Base-by-base conservation (phyloP, 1,140 invertebrate species). In the Littorina saxatilis region DNA sequence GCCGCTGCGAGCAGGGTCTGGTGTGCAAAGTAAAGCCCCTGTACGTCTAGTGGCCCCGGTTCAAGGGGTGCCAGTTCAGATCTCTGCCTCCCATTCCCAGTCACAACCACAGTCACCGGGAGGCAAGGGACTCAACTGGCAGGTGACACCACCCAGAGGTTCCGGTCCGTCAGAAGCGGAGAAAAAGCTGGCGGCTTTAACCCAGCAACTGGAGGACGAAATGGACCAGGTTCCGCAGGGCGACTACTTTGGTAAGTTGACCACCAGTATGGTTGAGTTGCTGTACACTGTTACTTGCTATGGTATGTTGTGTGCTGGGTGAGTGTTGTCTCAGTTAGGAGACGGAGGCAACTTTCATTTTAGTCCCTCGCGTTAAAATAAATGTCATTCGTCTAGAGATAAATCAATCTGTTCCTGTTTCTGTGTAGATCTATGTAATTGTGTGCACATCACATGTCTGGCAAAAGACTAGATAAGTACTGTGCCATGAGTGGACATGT, bases 211-310 rank as follows among this genome's bases (percentile, higher is more conserved):
- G 29, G 92, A 93, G 84, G 90, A 92, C 84, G 92, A 93, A 85
- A 96, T 99, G 95, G 98, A 99, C 90, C 96, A 97, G 85, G 96
- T 97, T 93, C 96, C 97, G 92, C 96, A 98, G 91, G 97, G 97
- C 84, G 97, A 98, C 94, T 99, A 98, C 92, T 99, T 98, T 94
- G 98, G 98, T 98, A 94, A 94, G 94, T 92, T 47, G 43, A 17
- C 43, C 5, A 17, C 43, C n/a, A n/a, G n/a, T n/a, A n/a, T n/a
- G n/a, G n/a, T n/a, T n/a, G n/a, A n/a, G n/a, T n/a, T n/a, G n/a
- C n/a, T n/a, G n/a, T n/a, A n/a, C n/a, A n/a, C n/a, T n/a, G n/a
- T n/a, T n/a, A n/a, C n/a, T n/a, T n/a, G n/a, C n/a, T n/a, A n/a
- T n/a, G n/a, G n/a, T n/a, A n/a, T n/a, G n/a, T n/a, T n/a, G n/a